A percentile compares a stretch with the other conserved stretches of the same genome.
These are phyloP conservation scores for Phallusia fumigata DNA, from an alignment of 23 tunicate species.

Conservation along the genomic window DNA sequence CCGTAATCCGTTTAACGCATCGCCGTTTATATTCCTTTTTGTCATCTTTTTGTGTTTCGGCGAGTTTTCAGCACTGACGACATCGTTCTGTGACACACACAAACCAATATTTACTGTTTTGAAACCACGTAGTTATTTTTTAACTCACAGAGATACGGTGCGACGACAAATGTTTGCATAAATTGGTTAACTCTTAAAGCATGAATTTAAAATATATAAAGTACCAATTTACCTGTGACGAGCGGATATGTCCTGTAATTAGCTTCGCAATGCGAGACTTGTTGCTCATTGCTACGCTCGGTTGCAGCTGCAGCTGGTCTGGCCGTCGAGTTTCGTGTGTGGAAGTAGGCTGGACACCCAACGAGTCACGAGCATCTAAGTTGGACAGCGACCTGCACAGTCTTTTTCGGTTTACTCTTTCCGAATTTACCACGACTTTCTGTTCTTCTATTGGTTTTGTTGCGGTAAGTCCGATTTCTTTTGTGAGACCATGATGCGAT, in stretches of 20 bases:
- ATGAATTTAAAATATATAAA: background rate
- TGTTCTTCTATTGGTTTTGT: background rate
- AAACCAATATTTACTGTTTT: no score
- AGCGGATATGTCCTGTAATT: constrained; percentile 3
- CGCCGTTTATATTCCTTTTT: background rate
- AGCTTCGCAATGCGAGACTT: constrained; percentile 11
- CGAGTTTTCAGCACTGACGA: background rate
- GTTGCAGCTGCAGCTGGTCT: background rate
- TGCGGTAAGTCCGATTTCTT: background rate
- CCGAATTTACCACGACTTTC: background rate
- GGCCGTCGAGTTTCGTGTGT: background rate
- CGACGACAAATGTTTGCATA: background rate
- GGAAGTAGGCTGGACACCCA: constrained; percentile 42
- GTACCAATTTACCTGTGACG: constrained; percentile 6
- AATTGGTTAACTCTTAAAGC: background rate
- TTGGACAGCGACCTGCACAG: constrained; percentile 47
- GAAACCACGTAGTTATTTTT: no score
- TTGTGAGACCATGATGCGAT: background rate
- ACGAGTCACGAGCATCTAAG: constrained; percentile 41
- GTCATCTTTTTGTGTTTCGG: background rate
- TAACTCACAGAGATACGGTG: no score
- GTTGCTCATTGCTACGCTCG: constrained; percentile 11
- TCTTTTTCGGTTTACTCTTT: constrained; percentile 22
- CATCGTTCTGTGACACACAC: background rate
- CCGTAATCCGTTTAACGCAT: background rate